These are phyloP conservation scores for Aphidius colemani DNA, from an alignment of 2,888 invertebrate species.

Conservation along the genomic window DNA sequence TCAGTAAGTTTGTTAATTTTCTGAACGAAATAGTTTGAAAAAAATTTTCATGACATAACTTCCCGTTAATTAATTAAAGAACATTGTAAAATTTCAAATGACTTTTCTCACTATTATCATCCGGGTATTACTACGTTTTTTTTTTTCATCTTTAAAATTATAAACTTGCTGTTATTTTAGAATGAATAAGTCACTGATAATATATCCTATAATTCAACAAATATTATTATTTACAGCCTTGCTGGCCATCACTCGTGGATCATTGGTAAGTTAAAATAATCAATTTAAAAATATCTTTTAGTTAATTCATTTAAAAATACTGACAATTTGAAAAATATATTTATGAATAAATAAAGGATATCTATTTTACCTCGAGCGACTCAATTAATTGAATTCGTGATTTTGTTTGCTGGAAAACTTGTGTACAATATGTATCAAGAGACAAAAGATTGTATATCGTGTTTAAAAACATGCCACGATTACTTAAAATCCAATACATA, in stretches of 20 bases:
- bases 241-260: slow-evolving; percentile 50
- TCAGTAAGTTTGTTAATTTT: slow-evolving; percentile 14
- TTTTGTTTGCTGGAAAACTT: too few species aligned
- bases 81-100: slow-evolving; percentile 49
- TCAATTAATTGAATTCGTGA: neutral
- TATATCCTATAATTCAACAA: slow-evolving; percentile 22
- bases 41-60: slow-evolving; percentile 55
- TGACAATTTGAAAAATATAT: neutral
- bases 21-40: slow-evolving; percentile 47
- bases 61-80: slow-evolving; percentile 56
- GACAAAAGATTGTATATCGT: neutral
- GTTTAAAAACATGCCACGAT: slow-evolving; percentile 16
- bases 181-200: slow-evolving; percentile 30
- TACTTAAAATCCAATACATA: slow-evolving; percentile 23
- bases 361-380: slow-evolving; percentile 16
- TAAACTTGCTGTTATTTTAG: neutral
- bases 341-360: neutral
- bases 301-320: neutral
- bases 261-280: slow-evolving; percentile 47
- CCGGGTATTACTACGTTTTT: neutral
- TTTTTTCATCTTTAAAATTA: slow-evolving; percentile 2
- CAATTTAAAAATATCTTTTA: slow-evolving; percentile 8
- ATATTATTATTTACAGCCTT: slow-evolving; percentile 46
- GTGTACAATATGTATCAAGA: neutral
- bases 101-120: slow-evolving; percentile 35